Percentiles rank a stretch among this genome's conserved stretches.
phyloP scores from a whole-genome alignment of 2,113 vertebrate species.

The Carassius carassius region DNA sequence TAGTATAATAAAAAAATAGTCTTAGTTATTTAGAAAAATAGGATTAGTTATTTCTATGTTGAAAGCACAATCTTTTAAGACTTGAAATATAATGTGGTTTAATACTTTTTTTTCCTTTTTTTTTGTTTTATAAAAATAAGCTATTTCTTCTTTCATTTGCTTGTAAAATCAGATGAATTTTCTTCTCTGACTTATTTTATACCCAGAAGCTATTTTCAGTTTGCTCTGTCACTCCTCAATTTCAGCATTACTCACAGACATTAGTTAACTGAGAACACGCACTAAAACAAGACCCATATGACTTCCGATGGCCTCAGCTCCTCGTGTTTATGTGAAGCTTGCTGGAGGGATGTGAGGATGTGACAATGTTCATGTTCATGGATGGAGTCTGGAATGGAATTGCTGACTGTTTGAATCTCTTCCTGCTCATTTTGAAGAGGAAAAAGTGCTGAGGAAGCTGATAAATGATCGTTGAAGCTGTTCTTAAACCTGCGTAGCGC shows the following conservation, averaged over 20 bases:
- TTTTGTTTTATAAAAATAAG: neutral
- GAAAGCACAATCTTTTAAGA: neutral
- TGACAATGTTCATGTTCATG: slow-evolving; percentile 49
- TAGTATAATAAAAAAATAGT: neutral
- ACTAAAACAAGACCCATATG: slow-evolving; percentile 42
- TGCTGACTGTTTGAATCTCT: slow-evolving; percentile 62
- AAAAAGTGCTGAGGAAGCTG: slow-evolving; percentile 57
- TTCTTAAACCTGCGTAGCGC: slow-evolving; percentile 42
- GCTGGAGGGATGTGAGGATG: slow-evolving; percentile 59
- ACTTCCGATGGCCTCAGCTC: slow-evolving; percentile 39
- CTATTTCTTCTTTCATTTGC: neutral
- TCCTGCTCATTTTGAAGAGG: slow-evolving; percentile 44
- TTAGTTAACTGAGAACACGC: slow-evolving; percentile 25
- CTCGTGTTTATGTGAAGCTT: neutral
- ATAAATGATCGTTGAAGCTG: slow-evolving; percentile 43
- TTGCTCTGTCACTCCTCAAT: slow-evolving; percentile 22
- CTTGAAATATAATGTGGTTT: neutral
- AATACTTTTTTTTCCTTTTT: neutral
- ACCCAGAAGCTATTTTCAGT: slow-evolving; percentile 33
- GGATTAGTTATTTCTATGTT: neutral
- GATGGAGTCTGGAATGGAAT: slow-evolving; percentile 45
- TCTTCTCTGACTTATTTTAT: slow-evolving; percentile 2
- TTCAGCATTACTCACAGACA: slow-evolving; percentile 31
- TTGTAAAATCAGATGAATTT: slow-evolving; percentile 9
- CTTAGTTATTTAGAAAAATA: neutral